Evolutionary conservation across 2,888 invertebrate genomes (phyloP).

Genomic region (Sthenelais limicola): DNA sequence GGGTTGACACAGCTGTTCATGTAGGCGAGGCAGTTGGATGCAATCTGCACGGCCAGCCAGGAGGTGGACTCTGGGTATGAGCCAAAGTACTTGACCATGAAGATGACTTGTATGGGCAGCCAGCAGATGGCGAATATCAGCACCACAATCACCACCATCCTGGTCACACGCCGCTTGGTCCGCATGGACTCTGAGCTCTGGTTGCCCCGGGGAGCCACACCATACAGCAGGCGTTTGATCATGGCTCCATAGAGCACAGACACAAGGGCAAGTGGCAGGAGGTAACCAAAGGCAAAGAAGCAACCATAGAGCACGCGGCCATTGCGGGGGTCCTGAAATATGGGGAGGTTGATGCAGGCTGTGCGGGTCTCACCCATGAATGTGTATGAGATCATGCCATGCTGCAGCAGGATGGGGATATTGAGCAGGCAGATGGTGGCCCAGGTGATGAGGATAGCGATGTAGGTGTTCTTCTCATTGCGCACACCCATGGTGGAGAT

Average conservation of each 20-base stretch:
- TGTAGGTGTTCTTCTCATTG: constrained; percentile 82
- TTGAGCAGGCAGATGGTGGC: constrained; percentile 77
- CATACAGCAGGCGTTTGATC: constrained; percentile 89
- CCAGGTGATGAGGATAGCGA: constrained; percentile 87
- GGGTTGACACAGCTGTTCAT: constrained; percentile 96
- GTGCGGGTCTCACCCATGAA: constrained; percentile 70
- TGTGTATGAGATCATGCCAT: constrained; percentile 56
- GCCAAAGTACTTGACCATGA: constrained; percentile 80
- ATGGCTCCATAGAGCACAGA: constrained; percentile 90
- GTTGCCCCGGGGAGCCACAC: constrained; percentile 79
- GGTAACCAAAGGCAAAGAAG: constrained; percentile 89
- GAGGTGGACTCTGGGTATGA: constrained; percentile 77
- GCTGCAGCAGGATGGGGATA: constrained; percentile 65
- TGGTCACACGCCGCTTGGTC: constrained; percentile 89
- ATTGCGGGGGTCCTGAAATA: constrained; percentile 34
- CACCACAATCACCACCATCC: constrained; percentile 92
- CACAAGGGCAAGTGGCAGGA: constrained; percentile 88
- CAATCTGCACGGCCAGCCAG: constrained; percentile 75
- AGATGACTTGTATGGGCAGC: constrained; percentile 89
- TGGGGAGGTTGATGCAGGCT: constrained; percentile 58
- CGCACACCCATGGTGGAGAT: constrained; percentile 88
- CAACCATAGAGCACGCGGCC: constrained; percentile 55
- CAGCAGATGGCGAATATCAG: constrained; percentile 94
- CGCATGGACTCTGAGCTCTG: constrained; percentile 84
- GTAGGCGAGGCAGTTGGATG: constrained; percentile 79